A percentile compares a stretch with the other conserved stretches of the same genome.
phyloP scores from a whole-genome alignment of 2,888 invertebrate genomes.

The Belgica antarctica region DNA sequence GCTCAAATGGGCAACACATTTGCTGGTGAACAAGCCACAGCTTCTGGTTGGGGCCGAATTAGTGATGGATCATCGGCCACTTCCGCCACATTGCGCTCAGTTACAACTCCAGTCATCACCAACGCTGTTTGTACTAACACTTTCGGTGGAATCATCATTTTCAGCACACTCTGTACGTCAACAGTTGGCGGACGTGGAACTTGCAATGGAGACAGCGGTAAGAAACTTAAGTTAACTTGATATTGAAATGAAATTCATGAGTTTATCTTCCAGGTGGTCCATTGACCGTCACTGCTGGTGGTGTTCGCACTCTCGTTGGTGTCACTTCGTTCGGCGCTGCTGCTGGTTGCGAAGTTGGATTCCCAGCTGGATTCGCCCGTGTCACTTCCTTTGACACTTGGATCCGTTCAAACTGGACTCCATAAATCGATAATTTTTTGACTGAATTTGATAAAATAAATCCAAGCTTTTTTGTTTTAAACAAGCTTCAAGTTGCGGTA shows the following conservation, averaged over 20 bases:
- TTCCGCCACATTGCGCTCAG: slow-evolving; percentile 48
- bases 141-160: slow-evolving; percentile 48
- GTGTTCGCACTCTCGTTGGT: slow-evolving; percentile 48
- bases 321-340: slow-evolving; percentile 51
- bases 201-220: slow-evolving; percentile 51
- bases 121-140: slow-evolving; percentile 49
- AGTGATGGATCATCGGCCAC: slow-evolving; percentile 46
- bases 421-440: background rate
- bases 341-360: slow-evolving; percentile 51
- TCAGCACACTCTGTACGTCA: slow-evolving; percentile 51
- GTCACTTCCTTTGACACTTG: slow-evolving; percentile 51
- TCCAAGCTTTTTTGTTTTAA: too few species aligned
- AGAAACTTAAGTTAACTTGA: slow-evolving; percentile 45
- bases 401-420: slow-evolving; percentile 47
- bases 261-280: too few species aligned
- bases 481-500: too few species aligned
- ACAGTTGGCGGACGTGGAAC: slow-evolving; percentile 48
- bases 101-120: slow-evolving; percentile 50
- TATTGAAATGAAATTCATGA: too few species aligned
- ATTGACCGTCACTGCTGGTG: slow-evolving; percentile 49
- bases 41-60: slow-evolving; percentile 48
- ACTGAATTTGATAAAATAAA: too few species aligned
- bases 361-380: slow-evolving; percentile 53
- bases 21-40: background rate
- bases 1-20: background rate